Conservation (phyloP, 2,113 vertebrate species). For the Ursus arctos region DNA sequence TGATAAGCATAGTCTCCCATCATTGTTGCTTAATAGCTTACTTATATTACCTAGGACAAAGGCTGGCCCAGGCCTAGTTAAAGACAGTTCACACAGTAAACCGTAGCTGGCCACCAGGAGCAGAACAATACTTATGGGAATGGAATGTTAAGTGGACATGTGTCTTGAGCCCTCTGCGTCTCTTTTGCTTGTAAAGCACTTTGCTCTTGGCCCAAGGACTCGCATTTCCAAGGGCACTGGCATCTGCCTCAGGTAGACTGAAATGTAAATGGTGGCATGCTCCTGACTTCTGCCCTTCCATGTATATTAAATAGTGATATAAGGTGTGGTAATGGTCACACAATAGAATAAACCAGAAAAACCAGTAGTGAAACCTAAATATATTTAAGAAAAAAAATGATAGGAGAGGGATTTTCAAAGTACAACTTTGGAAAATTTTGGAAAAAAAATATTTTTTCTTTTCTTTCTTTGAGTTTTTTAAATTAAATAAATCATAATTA, state of each 20-base stretch:
- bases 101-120: neutral
- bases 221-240: neutral
- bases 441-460: conserved; percentile 10
- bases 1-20: neutral
- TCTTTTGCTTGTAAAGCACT: neutral
- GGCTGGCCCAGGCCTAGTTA: neutral
- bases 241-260: neutral
- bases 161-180: neutral
- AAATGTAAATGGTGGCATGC: neutral
- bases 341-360: neutral
- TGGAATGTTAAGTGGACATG: neutral
- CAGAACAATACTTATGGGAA: neutral
- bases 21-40: conserved; percentile 25
- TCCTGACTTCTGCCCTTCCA: neutral
- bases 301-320: neutral
- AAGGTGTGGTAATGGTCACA: neutral
- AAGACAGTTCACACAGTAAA: neutral
- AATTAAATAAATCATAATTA: conserved; percentile 50
- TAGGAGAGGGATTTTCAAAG: neutral
- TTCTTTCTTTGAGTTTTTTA: conserved; percentile 28
- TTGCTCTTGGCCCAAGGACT: neutral
- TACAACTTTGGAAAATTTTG: neutral
- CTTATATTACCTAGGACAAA: neutral
- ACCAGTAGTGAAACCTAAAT: neutral
- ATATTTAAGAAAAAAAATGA: neutral